Evolutionary conservation across 2,888 invertebrate species (phyloP).

Genomic region (Argyresthia albistria): DNA sequence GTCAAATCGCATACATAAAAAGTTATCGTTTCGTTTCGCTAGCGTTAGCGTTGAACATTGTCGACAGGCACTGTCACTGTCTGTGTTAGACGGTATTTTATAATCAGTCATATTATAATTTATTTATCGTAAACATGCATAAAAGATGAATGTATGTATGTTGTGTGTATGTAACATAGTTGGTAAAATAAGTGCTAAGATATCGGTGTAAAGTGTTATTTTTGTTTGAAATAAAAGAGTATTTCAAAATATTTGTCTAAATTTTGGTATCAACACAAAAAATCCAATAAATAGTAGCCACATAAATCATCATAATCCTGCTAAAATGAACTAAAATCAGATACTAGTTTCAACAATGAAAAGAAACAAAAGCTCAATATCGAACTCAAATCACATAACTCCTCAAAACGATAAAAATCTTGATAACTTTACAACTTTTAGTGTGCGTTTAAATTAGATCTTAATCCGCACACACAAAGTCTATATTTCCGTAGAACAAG

Average conservation of each 20-base stretch:
- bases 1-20: too few species aligned
- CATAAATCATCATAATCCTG: too few species aligned
- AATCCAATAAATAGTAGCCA: too few species aligned
- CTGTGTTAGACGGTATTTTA: too few species aligned
- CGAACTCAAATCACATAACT: slow-evolving; percentile 1
- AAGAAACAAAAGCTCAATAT: background rate
- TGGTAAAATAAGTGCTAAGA: slow-evolving; percentile 19
- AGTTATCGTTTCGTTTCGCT: too few species aligned
- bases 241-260: slow-evolving; percentile 23
- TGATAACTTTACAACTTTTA: background rate
- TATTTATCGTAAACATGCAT: slow-evolving; percentile 11
- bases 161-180: slow-evolving; percentile 16
- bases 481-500: too few species aligned
- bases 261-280: too few species aligned
- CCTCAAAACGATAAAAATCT: background rate
- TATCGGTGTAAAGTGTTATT: slow-evolving; percentile 56
- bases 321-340: too few species aligned
- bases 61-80: too few species aligned
- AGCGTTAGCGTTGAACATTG: too few species aligned
- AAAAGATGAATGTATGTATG: slow-evolving; percentile 50
- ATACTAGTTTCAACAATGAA: too few species aligned
- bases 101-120: background rate
- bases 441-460: background rate
- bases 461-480: background rate
- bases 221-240: slow-evolving; percentile 58